Evolutionary conservation across 2,888 invertebrate species (phyloP).

Genomic region (Spisula solida): DNA sequence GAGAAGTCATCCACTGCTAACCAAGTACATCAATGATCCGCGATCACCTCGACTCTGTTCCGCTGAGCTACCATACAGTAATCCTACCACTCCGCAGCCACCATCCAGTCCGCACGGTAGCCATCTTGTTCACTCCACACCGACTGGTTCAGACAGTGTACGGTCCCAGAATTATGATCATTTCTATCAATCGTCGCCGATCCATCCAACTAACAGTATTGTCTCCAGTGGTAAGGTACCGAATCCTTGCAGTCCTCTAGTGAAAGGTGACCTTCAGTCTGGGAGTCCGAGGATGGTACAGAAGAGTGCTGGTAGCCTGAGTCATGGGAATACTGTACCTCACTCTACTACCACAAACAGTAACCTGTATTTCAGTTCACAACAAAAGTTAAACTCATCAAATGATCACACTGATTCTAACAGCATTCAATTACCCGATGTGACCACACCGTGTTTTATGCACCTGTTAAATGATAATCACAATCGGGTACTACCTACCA

Average conservation of each 20-base stretch:
- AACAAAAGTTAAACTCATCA: not conserved
- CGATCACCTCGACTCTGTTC: not conserved
- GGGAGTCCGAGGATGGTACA: constrained; percentile 55
- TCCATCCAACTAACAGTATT: not conserved
- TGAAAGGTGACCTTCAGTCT: constrained; percentile 56
- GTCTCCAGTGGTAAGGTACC: not conserved
- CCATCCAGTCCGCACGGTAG: not conserved
- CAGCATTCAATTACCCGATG: not conserved
- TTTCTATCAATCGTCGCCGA: constrained; percentile 36
- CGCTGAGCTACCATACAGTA: constrained; percentile 28
- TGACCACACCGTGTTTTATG: constrained; percentile 10
- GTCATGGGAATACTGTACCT: not conserved
- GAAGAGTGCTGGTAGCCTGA: constrained; percentile 22
- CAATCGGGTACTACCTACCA: not conserved
- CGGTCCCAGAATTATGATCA: too few species aligned
- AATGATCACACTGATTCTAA: not conserved
- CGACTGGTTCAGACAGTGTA: constrained; percentile 37
- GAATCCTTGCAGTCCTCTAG: constrained; percentile 60
- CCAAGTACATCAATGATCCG: not conserved
- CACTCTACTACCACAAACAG: constrained; percentile 21
- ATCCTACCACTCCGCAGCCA: constrained; percentile 42
- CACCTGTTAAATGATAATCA: constrained; percentile 15
- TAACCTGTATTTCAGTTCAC: constrained; percentile 52
- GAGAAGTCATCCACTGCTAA: not conserved
- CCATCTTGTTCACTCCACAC: constrained; percentile 41